A percentile compares a stretch with the other conserved stretches of the same genome.
Conservation (phyloP, 2,797 vertebrate genomes). For the Danio aesculapii region DNA sequence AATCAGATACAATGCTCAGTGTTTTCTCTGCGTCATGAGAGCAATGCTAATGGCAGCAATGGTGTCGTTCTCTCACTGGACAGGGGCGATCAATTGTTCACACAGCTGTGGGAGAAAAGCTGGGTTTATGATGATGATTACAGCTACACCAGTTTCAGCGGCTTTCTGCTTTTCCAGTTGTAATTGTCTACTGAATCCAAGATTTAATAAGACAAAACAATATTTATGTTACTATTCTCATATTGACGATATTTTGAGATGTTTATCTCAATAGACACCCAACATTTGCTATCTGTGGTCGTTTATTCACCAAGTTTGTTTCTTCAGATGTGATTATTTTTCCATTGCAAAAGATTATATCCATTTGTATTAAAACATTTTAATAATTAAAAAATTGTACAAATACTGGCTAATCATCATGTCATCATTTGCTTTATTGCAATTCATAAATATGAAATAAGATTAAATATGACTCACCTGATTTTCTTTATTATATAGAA, state of each 20-base stretch:
- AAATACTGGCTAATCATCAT: too few species aligned
- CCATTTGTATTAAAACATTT: too few species aligned
- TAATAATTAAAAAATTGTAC: too few species aligned
- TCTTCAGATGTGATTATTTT: too few species aligned
- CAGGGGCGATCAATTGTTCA: constrained; percentile 40
- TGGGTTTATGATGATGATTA: constrained; percentile 44
- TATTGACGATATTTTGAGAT: background rate
- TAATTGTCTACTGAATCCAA: constrained; percentile 9
- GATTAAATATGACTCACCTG: too few species aligned
- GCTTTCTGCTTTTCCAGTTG: constrained; percentile 53
- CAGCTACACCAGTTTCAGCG: constrained; percentile 52
- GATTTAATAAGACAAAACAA: background rate
- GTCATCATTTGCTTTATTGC: too few species aligned
- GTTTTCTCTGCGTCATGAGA: background rate
- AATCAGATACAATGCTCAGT: constrained; percentile 29
- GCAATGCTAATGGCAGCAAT: constrained; percentile 47
- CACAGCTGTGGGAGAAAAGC: constrained; percentile 26
- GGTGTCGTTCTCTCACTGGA: constrained; percentile 45
- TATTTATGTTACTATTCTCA: background rate
- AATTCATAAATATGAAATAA: too few species aligned
- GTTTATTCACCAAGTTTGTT: too few species aligned
- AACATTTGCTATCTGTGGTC: too few species aligned
- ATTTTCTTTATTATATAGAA: too few species aligned
- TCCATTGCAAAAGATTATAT: too few species aligned
- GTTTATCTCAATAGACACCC: background rate